Conservation (phyloP, 92 coral and sea anemone genomes). For the Epizoanthus illoricatus region DNA sequence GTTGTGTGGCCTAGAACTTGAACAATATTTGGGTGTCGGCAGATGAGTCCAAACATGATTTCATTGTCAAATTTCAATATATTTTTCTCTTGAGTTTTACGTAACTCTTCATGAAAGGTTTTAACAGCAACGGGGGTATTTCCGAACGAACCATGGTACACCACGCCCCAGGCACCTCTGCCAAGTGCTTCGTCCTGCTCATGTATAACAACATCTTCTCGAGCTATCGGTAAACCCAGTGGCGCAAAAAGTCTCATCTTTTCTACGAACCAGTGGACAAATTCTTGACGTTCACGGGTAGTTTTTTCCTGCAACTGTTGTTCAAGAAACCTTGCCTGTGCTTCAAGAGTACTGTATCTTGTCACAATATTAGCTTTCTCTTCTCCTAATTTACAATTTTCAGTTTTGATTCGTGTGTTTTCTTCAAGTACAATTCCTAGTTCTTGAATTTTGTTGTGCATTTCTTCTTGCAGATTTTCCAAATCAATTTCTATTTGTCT, state of each 20-base stretch:
- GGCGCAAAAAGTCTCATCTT: neutral
- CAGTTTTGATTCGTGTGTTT: neutral
- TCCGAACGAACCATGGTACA: neutral
- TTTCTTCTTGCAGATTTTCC: neutral
- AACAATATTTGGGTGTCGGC: conserved; percentile 22
- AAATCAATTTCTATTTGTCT: neutral
- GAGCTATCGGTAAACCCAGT: neutral
- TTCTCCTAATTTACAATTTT: neutral
- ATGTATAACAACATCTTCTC: neutral
- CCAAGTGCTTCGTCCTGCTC: neutral
- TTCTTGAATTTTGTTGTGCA: neutral
- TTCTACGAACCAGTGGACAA: neutral
- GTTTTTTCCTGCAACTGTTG: neutral
- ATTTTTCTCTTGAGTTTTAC: neutral
- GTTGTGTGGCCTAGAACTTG: neutral
- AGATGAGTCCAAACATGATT: conserved; percentile 8
- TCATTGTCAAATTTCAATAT: conserved; percentile 4
- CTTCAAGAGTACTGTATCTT: neutral
- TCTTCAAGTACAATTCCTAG: neutral
- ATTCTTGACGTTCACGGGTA: neutral
- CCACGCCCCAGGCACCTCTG: neutral
- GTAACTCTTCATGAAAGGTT: neutral
- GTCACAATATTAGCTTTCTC: neutral
- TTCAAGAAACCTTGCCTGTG: neutral
- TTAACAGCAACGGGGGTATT: conserved; percentile 11